Conservation (phyloP, 2,888 invertebrate species). For the Lasioglossum malachurum region DNA sequence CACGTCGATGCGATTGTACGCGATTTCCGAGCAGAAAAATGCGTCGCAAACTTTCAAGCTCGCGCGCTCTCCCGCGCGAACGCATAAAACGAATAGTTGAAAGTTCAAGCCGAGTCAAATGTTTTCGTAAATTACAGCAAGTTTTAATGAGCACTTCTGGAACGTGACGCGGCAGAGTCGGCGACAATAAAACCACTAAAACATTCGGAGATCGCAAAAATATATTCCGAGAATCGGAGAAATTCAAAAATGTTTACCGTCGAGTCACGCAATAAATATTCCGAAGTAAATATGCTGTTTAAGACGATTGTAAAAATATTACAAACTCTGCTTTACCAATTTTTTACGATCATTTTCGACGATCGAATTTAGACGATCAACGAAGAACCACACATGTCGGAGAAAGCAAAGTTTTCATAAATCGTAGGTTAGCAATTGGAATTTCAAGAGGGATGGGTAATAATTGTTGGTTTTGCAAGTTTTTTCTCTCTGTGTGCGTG, state of each 20-base stretch:
- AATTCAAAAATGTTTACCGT: neutral
- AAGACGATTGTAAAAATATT: neutral
- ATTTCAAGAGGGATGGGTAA: neutral
- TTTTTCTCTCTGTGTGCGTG: too few relatives aligned
- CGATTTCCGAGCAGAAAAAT: neutral
- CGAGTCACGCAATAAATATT: neutral
- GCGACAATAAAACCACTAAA: neutral
- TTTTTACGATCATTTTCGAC: too few relatives aligned
- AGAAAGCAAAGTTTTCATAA: too few relatives aligned
- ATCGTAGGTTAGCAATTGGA: neutral
- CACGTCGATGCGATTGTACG: neutral
- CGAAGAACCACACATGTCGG: too few relatives aligned
- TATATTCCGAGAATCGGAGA: neutral
- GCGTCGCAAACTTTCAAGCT: neutral
- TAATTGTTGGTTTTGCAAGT: neutral
- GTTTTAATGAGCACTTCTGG: neutral
- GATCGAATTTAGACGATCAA: neutral
- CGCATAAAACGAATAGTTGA: neutral
- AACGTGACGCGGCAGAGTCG: neutral
- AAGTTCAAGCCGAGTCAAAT: neutral
- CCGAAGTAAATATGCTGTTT: neutral
- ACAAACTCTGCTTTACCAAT: neutral
- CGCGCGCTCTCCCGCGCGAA: neutral
- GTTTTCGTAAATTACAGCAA: slow-evolving; percentile 4
- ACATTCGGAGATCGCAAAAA: neutral